Base-by-base conservation (phyloP, 2,113 vertebrate species). In the Butorides virescens region DNA sequence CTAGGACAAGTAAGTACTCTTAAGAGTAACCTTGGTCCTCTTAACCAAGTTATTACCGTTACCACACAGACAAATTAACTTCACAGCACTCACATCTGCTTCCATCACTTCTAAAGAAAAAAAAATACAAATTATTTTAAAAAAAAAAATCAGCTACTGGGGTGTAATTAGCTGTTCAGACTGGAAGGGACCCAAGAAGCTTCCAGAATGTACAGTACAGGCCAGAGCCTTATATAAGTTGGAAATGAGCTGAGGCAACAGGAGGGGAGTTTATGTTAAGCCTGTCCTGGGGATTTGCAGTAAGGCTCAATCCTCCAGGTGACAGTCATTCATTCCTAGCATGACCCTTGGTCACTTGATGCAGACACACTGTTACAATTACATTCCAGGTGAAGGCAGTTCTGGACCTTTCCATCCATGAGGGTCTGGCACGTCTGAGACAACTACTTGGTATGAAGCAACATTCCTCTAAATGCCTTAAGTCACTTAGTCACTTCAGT, bases 241-340 rank as follows among this genome's bases (percentile, higher is more conserved):
- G 67, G 46, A 91, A 92, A 81, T 19, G 36, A 96, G 88, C 90
- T 85, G 86, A 95, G 84, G 56, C 75, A 90, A 92, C 81, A 93
- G 74, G n/a, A 93, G 71, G 49, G 34, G 89, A 92, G 86, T 94
- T 97, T 95, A 95, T 29, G 47, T 56, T 96, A 97, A 97, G 95
- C 75, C 72, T 95, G 90, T 82, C 86, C 74, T 88, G 81, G 91
- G 96, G 97, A 97, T 97, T 97, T 97, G 56, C 92, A 96, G 78
- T 30, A 75, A 94, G 84, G 75, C 63, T 93, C 82, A 96, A 95
- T 95, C 90, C 95, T 92, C 62, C 90, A 90, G 73, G 79, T 84
- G 70, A 96, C 76, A 58, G 67, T 68, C 63, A 84, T 49, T 96
- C 84, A 87, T 58, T 82, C 72, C 75, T 15, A 85, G 49, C 27